phyloP scores from a whole-genome alignment of 2,113 vertebrate species.

The Toxotes chatareus region DNA sequence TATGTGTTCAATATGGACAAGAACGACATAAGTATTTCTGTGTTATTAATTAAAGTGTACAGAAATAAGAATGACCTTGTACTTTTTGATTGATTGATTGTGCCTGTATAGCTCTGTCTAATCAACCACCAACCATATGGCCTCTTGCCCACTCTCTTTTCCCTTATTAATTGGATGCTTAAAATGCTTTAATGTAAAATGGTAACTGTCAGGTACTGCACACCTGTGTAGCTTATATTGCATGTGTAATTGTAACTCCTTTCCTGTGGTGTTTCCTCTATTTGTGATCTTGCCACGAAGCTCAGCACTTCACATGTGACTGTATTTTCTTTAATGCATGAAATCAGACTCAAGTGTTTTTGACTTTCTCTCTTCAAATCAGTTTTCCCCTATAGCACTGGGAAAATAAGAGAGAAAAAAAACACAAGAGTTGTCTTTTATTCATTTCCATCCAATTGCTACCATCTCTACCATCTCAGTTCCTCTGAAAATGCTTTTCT shows the following conservation, averaged over 20 bases:
- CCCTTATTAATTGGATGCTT: conserved; percentile 14
- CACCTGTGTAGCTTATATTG: conserved; percentile 6
- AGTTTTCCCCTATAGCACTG: not conserved
- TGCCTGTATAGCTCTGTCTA: not conserved
- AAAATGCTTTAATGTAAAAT: not conserved
- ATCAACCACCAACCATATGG: not conserved
- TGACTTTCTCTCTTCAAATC: conserved; percentile 7
- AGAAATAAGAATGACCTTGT: too few relatives aligned
- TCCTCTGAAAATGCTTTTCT: conserved; percentile 28
- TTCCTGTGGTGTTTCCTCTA: conserved; percentile 1
- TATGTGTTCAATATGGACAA: too few relatives aligned
- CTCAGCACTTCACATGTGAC: not conserved
- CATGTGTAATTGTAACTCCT: not conserved
- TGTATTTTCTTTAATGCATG: not conserved
- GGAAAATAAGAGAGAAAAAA: conserved; percentile 27
- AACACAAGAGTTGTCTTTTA: conserved; percentile 8
- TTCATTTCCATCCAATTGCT: conserved; percentile 28
- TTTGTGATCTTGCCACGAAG: not conserved
- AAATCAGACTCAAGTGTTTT: conserved; percentile 12
- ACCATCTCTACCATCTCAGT: conserved; percentile 18
- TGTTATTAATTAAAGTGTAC: too few relatives aligned
- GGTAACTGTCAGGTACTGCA: not conserved
- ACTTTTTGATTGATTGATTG: not conserved
- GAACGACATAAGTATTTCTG: too few relatives aligned
- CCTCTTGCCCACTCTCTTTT: not conserved